Percentiles rank a stretch among this genome's conserved stretches.
phyloP scores from a whole-genome alignment of 2,888 invertebrate species.

The Cyrtodaria siliqua region DNA sequence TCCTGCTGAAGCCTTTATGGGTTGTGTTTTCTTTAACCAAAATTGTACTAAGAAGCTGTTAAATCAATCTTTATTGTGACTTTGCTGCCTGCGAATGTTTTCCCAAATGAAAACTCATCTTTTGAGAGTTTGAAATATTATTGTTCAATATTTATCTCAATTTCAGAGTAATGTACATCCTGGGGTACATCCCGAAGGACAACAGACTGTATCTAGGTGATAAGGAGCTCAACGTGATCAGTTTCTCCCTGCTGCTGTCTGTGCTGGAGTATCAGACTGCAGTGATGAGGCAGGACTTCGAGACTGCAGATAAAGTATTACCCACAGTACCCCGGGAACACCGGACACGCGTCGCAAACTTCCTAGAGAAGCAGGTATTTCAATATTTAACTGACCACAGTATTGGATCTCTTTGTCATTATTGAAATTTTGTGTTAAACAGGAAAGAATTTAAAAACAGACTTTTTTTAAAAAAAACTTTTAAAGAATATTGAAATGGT shows the following conservation, averaged over 20 bases:
- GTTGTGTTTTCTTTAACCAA: no score
- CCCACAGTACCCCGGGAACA: conserved; percentile 98
- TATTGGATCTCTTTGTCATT: neutral
- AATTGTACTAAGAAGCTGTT: no score
- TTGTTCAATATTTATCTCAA: no score
- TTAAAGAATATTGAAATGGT: no score
- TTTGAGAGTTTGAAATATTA: no score
- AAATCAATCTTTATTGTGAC: no score
- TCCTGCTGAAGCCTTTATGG: no score
- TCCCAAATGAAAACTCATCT: no score
- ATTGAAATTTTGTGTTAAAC: no score
- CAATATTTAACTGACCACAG: neutral
- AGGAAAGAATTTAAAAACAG: no score
- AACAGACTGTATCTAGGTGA: conserved; percentile 98
- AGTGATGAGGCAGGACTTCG: conserved; percentile 99
- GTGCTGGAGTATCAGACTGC: conserved; percentile 99
- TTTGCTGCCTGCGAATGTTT: no score
- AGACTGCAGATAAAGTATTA: conserved; percentile 95
- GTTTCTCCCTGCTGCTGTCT: conserved; percentile 94
- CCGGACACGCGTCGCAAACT: conserved; percentile 98
- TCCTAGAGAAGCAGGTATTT: conserved; percentile 97
- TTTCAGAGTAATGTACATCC: conserved; percentile 95
- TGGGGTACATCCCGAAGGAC: conserved; percentile 98
- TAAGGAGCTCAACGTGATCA: conserved; percentile 95
- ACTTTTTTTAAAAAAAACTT: no score